phyloP scores from a whole-genome alignment of 92 coral and sea anemone genomes.

The Heliopora coerulea region DNA sequence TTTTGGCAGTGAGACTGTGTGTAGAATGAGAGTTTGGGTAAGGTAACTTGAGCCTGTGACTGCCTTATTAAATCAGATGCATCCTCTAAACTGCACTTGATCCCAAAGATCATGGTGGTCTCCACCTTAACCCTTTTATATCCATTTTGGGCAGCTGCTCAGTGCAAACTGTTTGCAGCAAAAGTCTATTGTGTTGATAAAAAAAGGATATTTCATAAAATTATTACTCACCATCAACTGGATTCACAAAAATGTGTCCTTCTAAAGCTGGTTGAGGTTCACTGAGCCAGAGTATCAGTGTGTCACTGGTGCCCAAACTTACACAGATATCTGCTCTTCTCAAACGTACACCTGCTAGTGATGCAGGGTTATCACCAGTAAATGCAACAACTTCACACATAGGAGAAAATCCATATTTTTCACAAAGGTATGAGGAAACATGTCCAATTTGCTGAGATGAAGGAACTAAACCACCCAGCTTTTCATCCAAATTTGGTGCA shows the following conservation, averaged over 20 bases:
- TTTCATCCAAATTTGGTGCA: conserved; percentile 75
- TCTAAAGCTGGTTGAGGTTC: conserved; percentile 82
- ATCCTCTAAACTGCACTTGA: too few species aligned
- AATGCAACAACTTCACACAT: conserved; percentile 92
- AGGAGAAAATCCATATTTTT: conserved; percentile 67
- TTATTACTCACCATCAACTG: conserved; percentile 74
- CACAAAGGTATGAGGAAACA: conserved; percentile 77
- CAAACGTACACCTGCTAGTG: conserved; percentile 92
- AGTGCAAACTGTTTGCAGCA: too few species aligned
- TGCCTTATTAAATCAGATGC: too few species aligned
- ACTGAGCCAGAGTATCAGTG: conserved; percentile 81
- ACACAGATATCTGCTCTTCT: conserved; percentile 80
- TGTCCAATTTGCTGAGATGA: conserved; percentile 65
- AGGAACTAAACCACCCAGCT: conserved; percentile 75
- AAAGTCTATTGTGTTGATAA: too few species aligned
- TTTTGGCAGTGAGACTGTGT: too few species aligned
- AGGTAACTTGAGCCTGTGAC: too few species aligned
- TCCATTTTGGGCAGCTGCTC: too few species aligned
- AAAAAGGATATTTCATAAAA: not conserved
- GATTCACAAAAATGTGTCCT: conserved; percentile 96
- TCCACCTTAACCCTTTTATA: too few species aligned
- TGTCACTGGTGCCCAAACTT: conserved; percentile 95
- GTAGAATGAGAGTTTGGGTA: too few species aligned
- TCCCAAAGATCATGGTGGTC: too few species aligned
- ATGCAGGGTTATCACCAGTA: conserved; percentile 98